A percentile compares a stretch with the other conserved stretches of the same genome.
phyloP scores from a whole-genome alignment of 1,140 invertebrate species.

The Mya arenaria region DNA sequence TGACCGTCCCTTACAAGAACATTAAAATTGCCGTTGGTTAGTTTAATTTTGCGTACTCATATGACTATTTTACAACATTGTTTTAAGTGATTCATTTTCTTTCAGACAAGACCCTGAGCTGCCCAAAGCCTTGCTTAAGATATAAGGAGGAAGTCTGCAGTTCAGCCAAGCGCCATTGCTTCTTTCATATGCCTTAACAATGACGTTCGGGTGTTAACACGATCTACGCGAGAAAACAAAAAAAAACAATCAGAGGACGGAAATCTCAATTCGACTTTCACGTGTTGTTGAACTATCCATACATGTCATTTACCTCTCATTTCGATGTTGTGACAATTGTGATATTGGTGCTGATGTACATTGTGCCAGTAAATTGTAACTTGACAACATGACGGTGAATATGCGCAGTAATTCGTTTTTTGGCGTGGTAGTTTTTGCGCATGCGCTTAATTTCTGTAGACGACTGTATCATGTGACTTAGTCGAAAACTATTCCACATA shows the following conservation, averaged over 20 bases:
- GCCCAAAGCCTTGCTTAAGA: no score
- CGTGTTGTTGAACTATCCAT: neutral
- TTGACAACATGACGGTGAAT: no score
- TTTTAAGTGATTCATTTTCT: neutral
- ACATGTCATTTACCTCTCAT: neutral
- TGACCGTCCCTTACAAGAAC: neutral
- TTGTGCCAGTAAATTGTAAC: no score
- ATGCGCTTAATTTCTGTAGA: no score
- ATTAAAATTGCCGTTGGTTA: slow-evolving; percentile 4
- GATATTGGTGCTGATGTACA: no score
- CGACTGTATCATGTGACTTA: no score
- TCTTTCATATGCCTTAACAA: slow-evolving; percentile 26
- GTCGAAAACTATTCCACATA: no score
- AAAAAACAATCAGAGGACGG: neutral
- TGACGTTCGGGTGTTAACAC: neutral
- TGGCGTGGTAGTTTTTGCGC: no score
- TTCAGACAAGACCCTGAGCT: neutral
- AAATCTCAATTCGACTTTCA: neutral
- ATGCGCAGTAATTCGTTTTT: no score
- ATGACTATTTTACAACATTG: neutral
- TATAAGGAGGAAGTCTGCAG: neutral
- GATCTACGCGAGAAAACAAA: neutral
- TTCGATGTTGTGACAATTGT: neutral
- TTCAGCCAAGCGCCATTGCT: neutral
- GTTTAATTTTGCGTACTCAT: neutral